Percentiles rank a stretch among this genome's conserved stretches.
Evolutionary conservation across 2,113 vertebrate genomes (phyloP).

Genomic region (Numenius arquata): DNA sequence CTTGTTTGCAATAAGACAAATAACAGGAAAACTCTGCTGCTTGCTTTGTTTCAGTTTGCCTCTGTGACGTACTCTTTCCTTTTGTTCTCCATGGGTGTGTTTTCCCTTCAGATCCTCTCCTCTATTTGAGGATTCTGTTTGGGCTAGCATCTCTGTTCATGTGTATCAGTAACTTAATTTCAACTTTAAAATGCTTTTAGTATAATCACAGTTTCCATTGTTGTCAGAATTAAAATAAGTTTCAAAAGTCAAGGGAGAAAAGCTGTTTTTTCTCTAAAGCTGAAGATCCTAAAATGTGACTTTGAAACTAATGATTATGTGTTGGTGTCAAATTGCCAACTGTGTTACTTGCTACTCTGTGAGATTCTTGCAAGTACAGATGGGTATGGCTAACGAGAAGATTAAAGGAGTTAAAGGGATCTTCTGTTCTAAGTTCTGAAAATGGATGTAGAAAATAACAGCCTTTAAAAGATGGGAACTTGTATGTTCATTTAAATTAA

Average conservation of each 20-base stretch:
- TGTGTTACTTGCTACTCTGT: background rate
- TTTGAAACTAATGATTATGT: background rate
- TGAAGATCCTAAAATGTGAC: background rate
- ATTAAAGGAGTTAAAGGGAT: constrained; percentile 44
- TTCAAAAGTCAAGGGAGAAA: background rate
- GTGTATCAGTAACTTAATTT: background rate
- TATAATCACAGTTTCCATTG: background rate
- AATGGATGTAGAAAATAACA: constrained; percentile 38
- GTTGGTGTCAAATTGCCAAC: background rate
- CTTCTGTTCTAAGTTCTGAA: constrained; percentile 18
- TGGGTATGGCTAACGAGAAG: constrained; percentile 11
- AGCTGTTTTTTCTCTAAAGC: background rate
- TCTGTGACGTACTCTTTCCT: background rate
- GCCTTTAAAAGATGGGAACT: constrained; percentile 10
- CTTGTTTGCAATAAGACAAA: background rate
- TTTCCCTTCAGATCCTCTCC: background rate
- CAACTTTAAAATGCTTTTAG: background rate
- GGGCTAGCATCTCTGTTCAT: background rate
- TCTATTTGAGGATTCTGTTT: background rate
- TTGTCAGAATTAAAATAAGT: background rate
- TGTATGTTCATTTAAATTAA: constrained; percentile 41
- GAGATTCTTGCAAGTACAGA: constrained; percentile 5
- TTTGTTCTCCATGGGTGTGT: background rate
- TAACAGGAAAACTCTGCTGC: background rate
- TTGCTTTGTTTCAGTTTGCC: background rate